Evolutionary conservation across 2,797 vertebrate species (phyloP).

Genomic region (Parambassis ranga): DNA sequence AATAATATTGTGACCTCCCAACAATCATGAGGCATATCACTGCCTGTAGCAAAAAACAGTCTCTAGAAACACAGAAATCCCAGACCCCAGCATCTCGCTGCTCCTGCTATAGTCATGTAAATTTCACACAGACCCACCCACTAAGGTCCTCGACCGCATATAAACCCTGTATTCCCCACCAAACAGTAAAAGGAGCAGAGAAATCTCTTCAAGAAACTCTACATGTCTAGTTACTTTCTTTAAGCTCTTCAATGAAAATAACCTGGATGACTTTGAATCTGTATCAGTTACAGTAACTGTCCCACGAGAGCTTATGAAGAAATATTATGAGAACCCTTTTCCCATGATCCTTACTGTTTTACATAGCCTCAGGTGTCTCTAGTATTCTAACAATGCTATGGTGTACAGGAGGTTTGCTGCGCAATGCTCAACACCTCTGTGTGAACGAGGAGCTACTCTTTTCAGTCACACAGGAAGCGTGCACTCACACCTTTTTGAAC

Average conservation of each 20-base stretch:
- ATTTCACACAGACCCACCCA: too few species aligned
- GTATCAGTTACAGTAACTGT: background rate
- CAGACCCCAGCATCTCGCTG: too few species aligned
- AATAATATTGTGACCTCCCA: background rate
- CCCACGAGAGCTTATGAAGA: background rate
- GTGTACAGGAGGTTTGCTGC: background rate
- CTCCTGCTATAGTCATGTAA: too few species aligned
- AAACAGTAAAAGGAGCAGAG: too few species aligned
- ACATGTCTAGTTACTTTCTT: too few species aligned
- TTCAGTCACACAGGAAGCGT: background rate
- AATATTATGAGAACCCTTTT: background rate
- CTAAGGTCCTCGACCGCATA: too few species aligned
- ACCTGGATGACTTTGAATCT: too few species aligned
- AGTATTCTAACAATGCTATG: conserved; percentile 2
- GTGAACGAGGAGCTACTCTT: background rate
- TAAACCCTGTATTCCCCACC: too few species aligned
- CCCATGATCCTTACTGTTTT: background rate
- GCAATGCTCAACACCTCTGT: background rate
- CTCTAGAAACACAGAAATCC: background rate
- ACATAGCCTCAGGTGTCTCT: conserved; percentile 17
- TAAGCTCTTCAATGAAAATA: too few species aligned
- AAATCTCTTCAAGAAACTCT: too few species aligned
- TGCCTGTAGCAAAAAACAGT: background rate
- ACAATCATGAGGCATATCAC: conserved; percentile 10
- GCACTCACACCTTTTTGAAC: background rate